Percentiles rank a stretch among this genome's conserved stretches.
phyloP scores from a whole-genome alignment of 2,113 vertebrate genomes.

The Jacana jacana region DNA sequence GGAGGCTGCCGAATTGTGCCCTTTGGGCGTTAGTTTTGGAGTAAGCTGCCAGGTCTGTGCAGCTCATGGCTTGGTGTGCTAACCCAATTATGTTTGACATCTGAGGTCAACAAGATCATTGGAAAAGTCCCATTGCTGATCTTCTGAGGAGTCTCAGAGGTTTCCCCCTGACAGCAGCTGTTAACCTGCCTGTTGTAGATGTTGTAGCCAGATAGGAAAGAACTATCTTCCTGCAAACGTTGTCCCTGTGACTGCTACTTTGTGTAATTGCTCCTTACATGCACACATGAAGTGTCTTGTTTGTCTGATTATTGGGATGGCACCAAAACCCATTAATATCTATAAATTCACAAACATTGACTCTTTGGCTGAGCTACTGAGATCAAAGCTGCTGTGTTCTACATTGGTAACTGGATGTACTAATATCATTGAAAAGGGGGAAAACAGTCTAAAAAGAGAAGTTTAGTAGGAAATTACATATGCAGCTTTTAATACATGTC shows the following conservation, averaged over 20 bases:
- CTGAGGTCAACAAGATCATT: neutral
- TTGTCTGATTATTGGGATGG: neutral
- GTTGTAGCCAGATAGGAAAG: neutral
- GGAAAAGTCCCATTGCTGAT: neutral
- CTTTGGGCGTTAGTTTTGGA: neutral
- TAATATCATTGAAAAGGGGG: neutral
- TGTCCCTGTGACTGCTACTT: neutral
- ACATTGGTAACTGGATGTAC: neutral
- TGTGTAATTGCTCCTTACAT: neutral
- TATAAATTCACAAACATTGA: neutral
- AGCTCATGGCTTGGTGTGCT: neutral
- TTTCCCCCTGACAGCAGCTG: neutral
- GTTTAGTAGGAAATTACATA: neutral
- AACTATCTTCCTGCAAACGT: neutral
- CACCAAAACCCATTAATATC: neutral
- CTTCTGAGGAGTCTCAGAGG: neutral
- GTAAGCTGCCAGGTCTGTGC: neutral
- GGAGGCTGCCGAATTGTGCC: neutral
- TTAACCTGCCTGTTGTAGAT: neutral
- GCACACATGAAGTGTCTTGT: neutral
- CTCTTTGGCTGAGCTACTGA: neutral
- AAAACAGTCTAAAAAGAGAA: neutral
- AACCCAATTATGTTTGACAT: neutral
- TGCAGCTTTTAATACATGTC: neutral
- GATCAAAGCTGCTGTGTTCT: neutral